phyloP scores from a whole-genome alignment of 2,888 invertebrate species.

The Leucoma salicis region DNA sequence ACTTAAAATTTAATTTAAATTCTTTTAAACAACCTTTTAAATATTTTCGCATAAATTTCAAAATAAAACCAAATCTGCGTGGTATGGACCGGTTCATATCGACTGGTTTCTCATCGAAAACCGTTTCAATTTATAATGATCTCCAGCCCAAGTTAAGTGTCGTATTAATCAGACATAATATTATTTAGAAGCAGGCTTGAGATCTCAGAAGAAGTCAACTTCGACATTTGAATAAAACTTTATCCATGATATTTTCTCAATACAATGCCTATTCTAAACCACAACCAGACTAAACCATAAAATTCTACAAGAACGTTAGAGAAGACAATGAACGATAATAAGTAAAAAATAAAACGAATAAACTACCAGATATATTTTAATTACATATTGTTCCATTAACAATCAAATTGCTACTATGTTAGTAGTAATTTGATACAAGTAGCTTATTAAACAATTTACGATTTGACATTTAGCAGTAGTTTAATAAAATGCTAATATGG shows the following conservation, averaged over 20 bases:
- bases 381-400: constrained; percentile 10
- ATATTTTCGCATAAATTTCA: constrained; percentile 6
- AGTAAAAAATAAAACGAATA: too few species aligned
- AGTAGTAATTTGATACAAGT: neutral
- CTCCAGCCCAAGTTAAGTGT: constrained; percentile 10
- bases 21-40: constrained; percentile 4
- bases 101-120: constrained; percentile 9
- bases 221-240: too few species aligned
- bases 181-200: neutral
- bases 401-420: constrained; percentile 5
- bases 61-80: constrained; percentile 6
- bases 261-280: too few species aligned
- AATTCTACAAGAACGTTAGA: too few species aligned
- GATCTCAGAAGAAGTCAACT: too few species aligned
- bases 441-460: constrained; percentile 15
- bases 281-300: too few species aligned
- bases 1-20: neutral
- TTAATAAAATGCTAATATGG: constrained; percentile 31
- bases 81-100: constrained; percentile 2
- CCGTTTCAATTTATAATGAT: constrained; percentile 6
- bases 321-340: too few species aligned
- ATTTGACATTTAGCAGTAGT: constrained; percentile 38
- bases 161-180: constrained; percentile 12
- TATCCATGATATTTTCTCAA: too few species aligned
- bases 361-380: too few species aligned